Evolutionary conservation across 92 coral and sea anemone genomes (phyloP).

Genomic region (Paragorgia papillata): DNA sequence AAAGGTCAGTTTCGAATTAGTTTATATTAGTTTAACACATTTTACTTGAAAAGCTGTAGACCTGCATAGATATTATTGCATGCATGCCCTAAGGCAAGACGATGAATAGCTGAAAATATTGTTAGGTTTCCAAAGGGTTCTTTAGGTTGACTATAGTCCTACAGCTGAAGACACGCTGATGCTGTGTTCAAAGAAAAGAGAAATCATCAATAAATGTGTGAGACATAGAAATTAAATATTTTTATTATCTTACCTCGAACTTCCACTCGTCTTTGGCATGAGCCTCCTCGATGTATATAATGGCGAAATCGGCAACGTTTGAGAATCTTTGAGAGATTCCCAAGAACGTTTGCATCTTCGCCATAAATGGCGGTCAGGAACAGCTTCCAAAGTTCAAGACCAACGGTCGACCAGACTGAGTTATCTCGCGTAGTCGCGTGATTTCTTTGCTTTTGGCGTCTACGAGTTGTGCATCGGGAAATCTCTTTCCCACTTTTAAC

Average conservation of each 20-base stretch:
- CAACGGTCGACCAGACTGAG: slow-evolving; percentile 67
- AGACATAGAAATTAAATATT: background rate
- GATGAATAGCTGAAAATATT: no score
- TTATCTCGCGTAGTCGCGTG: background rate
- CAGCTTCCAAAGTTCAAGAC: slow-evolving; percentile 92
- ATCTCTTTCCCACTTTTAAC: background rate
- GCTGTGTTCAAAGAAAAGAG: no score
- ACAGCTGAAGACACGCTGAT: no score
- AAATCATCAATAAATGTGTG: no score
- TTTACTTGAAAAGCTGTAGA: no score
- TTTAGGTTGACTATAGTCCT: no score
- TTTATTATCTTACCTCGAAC: slow-evolving; percentile 56
- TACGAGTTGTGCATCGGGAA: slow-evolving; percentile 16
- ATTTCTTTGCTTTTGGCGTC: slow-evolving; percentile 3
- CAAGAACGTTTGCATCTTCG: slow-evolving; percentile 71
- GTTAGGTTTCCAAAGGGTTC: no score
- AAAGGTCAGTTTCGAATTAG: no score
- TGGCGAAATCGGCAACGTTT: slow-evolving; percentile 76
- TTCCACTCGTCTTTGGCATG: slow-evolving; percentile 80
- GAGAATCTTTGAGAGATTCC: slow-evolving; percentile 60
- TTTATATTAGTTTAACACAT: no score
- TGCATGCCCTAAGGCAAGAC: no score
- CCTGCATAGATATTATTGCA: no score
- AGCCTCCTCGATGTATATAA: slow-evolving; percentile 79
- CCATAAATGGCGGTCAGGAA: slow-evolving; percentile 93